Conservation (phyloP, 2,888 invertebrate genomes). For the Drosophila antonietae region DNA sequence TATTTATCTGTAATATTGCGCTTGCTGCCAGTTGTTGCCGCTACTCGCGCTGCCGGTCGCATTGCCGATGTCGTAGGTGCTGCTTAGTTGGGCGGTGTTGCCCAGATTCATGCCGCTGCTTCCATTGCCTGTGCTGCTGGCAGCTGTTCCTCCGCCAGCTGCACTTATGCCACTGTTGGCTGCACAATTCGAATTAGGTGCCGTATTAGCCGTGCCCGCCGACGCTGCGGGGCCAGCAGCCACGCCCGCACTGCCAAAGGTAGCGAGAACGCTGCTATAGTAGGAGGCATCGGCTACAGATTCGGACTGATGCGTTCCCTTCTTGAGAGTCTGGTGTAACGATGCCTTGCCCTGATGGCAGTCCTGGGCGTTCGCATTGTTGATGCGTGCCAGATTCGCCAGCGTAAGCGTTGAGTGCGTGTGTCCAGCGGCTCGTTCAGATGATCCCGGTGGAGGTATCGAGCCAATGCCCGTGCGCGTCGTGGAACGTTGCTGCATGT, state of each 20-base stretch:
- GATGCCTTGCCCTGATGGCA: slow-evolving; percentile 83
- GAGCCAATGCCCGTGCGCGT: slow-evolving; percentile 68
- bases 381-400: slow-evolving; percentile 82
- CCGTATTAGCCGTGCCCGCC: background rate
- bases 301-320: slow-evolving; percentile 79
- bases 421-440: slow-evolving; percentile 53
- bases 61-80: slow-evolving; percentile 46
- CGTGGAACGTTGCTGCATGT: slow-evolving; percentile 62
- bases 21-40: slow-evolving; percentile 69
- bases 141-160: slow-evolving; percentile 26
- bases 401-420: slow-evolving; percentile 79
- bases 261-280: slow-evolving; percentile 82
- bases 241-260: slow-evolving; percentile 70
- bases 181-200: slow-evolving; percentile 42
- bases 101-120: slow-evolving; percentile 36
- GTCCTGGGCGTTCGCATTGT: slow-evolving; percentile 83
- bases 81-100: slow-evolving; percentile 30
- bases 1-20: slow-evolving; percentile 77
- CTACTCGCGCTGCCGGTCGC: slow-evolving; percentile 40
- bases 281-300: slow-evolving; percentile 83
- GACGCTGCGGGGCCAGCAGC: slow-evolving; percentile 14
- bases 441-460: slow-evolving; percentile 77
- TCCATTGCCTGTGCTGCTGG: slow-evolving; percentile 6
- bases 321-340: slow-evolving; percentile 81
- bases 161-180: slow-evolving; percentile 34